Evolutionary conservation across 2,888 invertebrate species (phyloP), one percentile per base, ranked within the genome.

Genomic region (Tiliacea citrago): DNA sequence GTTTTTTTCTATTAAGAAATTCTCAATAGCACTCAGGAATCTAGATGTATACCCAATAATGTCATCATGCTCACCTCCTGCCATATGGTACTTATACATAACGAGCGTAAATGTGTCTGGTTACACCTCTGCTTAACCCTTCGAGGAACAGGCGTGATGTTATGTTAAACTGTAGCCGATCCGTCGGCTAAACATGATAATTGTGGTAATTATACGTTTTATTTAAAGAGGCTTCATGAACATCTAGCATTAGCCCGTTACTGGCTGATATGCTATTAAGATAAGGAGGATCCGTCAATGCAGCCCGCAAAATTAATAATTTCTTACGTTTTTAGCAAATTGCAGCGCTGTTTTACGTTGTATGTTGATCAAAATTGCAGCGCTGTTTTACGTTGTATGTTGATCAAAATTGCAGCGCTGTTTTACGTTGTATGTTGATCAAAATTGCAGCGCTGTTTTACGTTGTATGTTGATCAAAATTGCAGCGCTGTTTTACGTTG

Each of bases 191-290:
- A 21, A 61, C 49, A 45, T 49, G 47, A 49, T 80, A 49, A 55
- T 62, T 42, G 49, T 73, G 24, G 21, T 35, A 49, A 80, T 79
- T 29, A 79, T 62, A 62, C 80, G 24, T 62, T 62, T 62, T 35
- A 42, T 12, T 79, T 7, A 76, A 73, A 24, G 5, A 47, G 9
- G 73, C 42, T 62, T 79, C n/a, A 80, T 73, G 61, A 42, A 0
- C n/a, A 80, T 62, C 49, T 24, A 42, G 8, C 12, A 21, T 2
- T 21, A 49, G n/a, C 29, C 80, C 74, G 55, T 76, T 35, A 55
- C 1, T 21, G 55, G 55, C 0, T 42, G 53, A 42, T 42, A 13
- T 42, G 12, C 55, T 51, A 73, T 55, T 18, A 62, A 73, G 73
- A 79, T 73, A 66, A 55, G 24, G n/a, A 2, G 21, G 29, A 8